Conservation (phyloP, 2,797 vertebrate species). For the Otolemur crassicaudatus region DNA sequence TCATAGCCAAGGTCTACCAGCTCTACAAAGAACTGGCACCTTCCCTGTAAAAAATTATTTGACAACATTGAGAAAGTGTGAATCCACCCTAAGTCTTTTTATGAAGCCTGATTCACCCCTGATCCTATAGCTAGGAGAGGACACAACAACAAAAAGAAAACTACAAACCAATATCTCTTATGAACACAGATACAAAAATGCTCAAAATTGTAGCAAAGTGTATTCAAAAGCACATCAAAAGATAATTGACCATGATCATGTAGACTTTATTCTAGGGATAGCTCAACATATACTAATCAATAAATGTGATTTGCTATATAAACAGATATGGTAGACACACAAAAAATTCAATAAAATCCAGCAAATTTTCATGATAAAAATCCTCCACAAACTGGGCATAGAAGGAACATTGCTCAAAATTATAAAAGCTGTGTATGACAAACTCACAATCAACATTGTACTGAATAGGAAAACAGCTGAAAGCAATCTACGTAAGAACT, state of each 20-base stretch:
- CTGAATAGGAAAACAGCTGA: not conserved
- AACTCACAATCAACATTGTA: not conserved
- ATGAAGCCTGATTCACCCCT: not conserved
- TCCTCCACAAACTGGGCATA: not conserved
- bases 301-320: not conserved
- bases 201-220: not conserved
- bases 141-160: not conserved
- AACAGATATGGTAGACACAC: not conserved
- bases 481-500: not conserved
- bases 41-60: not conserved
- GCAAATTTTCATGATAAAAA: not conserved
- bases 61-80: not conserved
- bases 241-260: not conserved
- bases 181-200: not conserved
- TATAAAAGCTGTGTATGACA: not conserved
- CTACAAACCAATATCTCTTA: not conserved
- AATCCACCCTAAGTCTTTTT: not conserved
- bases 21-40: not conserved
- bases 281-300: not conserved
- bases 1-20: not conserved
- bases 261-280: not conserved
- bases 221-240: not conserved
- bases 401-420: not conserved
- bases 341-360: not conserved
- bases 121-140: not conserved